Base-by-base conservation (phyloP, 1,140 invertebrate genomes). In the Lordiphosa clarofinis region DNA sequence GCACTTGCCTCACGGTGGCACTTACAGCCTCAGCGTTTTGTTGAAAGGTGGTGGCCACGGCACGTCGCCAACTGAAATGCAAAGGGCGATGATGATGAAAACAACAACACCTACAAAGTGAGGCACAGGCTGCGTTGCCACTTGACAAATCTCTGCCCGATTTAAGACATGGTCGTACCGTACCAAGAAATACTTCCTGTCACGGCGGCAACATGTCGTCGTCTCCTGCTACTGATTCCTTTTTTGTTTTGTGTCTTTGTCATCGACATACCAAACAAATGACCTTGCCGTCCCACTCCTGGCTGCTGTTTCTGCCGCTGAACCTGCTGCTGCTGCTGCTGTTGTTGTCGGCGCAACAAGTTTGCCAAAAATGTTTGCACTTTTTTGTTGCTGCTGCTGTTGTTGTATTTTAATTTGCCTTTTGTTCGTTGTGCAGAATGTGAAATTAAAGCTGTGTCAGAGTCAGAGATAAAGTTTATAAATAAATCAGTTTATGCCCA, bases 381-480 rank as follows among this genome's bases (percentile, higher is more conserved):
- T 73, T 78, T 71, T 74, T 72, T 35, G 9, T 4, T n/a, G n/a
- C n/a, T 37, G n/a, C 7, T 11, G 21, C 9, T 5, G 4, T 19
- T 35, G n/a, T 47, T 21, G 12, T 3, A 2, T 49, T 53, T 53
- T 8, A 37, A n/a, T 38, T 11, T 31, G 71, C 24, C 47, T 63
- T 72, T 72, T 72, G 52, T 61, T 59, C 47, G 39, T 36, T 50
- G 62, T 66, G 56, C 64, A 59, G 65, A 79, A 74, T 79, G 49
- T 57, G 57, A 54, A 81, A 66, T 62, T 43, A 74, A 81, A 52
- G 47, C 71, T 66, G 61, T 78, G 73, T 66, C 54, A 59, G 47
- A 59, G 68, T 35, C 68, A 73, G 72, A 82, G 68, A 76, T 76
- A 82, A 82, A 82, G 76, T 82, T 76, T 82, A 82, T 76, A 82